Evolutionary conservation across 53 echinoderm and acorn worm genomes (phyloP).

Genomic region (Patiria pectinifera): DNA sequence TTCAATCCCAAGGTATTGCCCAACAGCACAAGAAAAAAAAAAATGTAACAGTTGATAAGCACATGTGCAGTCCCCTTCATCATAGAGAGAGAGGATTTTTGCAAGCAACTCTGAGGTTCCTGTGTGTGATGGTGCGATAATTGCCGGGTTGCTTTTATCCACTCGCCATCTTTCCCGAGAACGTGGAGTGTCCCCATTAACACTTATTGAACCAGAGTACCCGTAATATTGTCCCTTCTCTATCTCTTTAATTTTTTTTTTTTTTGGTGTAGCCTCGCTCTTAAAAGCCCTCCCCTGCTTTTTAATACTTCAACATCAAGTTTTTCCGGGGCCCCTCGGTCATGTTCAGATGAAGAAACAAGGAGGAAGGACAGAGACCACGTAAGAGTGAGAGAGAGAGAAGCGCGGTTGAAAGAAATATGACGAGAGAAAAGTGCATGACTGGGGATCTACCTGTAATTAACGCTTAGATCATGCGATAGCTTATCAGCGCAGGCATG

Average conservation of each 20-base stretch:
- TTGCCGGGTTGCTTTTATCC: slow-evolving; percentile 58
- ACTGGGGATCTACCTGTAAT: slow-evolving; percentile 54
- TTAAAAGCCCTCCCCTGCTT: slow-evolving; percentile 39
- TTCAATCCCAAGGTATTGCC: neutral
- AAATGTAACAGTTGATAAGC: slow-evolving; percentile 40
- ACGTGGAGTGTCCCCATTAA: slow-evolving; percentile 57
- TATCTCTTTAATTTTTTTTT: slow-evolving; percentile 50
- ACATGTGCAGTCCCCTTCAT: neutral
- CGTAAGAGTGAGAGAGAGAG: slow-evolving; percentile 4
- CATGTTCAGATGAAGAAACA: slow-evolving; percentile 38
- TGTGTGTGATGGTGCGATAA: slow-evolving; percentile 48
- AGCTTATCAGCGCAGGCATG: slow-evolving; percentile 59
- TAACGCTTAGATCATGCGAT: slow-evolving; percentile 65
- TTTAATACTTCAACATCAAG: slow-evolving; percentile 62
- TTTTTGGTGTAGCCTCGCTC: slow-evolving; percentile 3
- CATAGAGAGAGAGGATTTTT: neutral
- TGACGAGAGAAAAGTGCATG: slow-evolving; percentile 49
- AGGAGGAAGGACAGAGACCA: slow-evolving; percentile 31
- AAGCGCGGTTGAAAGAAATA: neutral
- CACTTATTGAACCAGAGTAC: slow-evolving; percentile 62
- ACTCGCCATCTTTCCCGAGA: slow-evolving; percentile 39
- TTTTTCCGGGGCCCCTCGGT: slow-evolving; percentile 61
- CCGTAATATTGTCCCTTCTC: slow-evolving; percentile 52
- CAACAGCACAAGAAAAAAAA: neutral
- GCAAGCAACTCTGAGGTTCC: slow-evolving; percentile 6